Conservation (phyloP, 35 echinoderm and acorn worm genomes). For the Nesometra sesokonis region DNA sequence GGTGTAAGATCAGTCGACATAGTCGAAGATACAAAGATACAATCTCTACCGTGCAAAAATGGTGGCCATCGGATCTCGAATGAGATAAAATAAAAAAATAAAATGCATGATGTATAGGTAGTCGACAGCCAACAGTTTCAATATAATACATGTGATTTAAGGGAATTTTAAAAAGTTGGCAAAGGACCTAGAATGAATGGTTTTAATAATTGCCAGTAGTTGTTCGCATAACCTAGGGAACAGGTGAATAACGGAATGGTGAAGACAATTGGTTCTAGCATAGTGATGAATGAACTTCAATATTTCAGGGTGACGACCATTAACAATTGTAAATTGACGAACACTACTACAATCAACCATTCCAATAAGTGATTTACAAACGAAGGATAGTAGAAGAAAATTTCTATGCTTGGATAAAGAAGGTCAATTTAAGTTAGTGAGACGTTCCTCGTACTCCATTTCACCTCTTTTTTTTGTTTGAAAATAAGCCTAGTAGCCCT, state of each 20-base stretch:
- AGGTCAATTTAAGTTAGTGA: neutral
- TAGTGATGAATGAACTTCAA: neutral
- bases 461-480: neutral
- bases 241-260: neutral
- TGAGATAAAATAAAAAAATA: too few relatives aligned
- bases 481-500: neutral
- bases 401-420: neutral
- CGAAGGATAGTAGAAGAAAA: neutral
- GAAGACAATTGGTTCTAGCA: neutral
- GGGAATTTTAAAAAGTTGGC: neutral
- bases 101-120: too few relatives aligned
- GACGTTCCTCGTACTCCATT: neutral
- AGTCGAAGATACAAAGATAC: too few relatives aligned
- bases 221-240: neutral
- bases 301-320: neutral
- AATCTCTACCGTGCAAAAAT: too few relatives aligned
- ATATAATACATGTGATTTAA: neutral
- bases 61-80: too few relatives aligned
- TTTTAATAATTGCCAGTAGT: neutral
- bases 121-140: neutral
- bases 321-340: neutral
- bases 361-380: neutral
- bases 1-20: too few relatives aligned
- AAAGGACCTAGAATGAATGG: neutral
- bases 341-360: neutral